Percentiles rank a stretch among this genome's conserved stretches.
Evolutionary conservation across 2,113 vertebrate species (phyloP).

Genomic region (Coregonus clupeaformis): DNA sequence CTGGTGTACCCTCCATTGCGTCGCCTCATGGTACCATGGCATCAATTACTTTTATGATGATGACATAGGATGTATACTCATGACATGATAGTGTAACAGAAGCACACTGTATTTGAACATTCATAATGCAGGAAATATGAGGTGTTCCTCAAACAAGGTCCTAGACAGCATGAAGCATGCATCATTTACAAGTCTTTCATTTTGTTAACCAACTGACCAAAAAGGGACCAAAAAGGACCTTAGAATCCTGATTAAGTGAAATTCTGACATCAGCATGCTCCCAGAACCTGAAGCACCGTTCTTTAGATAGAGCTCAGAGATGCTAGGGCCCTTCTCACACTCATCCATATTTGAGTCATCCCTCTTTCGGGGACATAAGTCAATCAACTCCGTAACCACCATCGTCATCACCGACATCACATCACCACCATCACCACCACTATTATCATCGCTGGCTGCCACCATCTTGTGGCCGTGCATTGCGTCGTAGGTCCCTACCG

Average conservation of each 20-base stretch:
- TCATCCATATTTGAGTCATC: background rate
- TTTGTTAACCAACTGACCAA: background rate
- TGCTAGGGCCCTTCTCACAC: conserved; percentile 39
- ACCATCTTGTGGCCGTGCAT: conserved; percentile 83
- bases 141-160: conserved; percentile 36
- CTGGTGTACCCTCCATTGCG: background rate
- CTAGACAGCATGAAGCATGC: conserved; percentile 60
- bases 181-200: conserved; percentile 61
- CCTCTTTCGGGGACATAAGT: background rate
- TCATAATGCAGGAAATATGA: conserved; percentile 25
- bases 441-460: conserved; percentile 85
- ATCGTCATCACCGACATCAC: conserved; percentile 1
- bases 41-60: background rate
- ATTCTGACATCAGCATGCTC: conserved; percentile 28
- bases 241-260: background rate
- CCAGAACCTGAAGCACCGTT: conserved; percentile 16
- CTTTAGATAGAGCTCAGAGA: conserved; percentile 39
- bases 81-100: background rate
- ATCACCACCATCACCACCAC: conserved; percentile 52
- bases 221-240: background rate
- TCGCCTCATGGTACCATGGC: background rate
- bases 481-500: conserved; percentile 76
- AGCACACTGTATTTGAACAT: conserved; percentile 42
- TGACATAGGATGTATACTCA: background rate
- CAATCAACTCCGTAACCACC: conserved; percentile 8